Evolutionary conservation across 2,888 invertebrate genomes (phyloP).

Genomic region (Scaptomyza tumidula): DNA sequence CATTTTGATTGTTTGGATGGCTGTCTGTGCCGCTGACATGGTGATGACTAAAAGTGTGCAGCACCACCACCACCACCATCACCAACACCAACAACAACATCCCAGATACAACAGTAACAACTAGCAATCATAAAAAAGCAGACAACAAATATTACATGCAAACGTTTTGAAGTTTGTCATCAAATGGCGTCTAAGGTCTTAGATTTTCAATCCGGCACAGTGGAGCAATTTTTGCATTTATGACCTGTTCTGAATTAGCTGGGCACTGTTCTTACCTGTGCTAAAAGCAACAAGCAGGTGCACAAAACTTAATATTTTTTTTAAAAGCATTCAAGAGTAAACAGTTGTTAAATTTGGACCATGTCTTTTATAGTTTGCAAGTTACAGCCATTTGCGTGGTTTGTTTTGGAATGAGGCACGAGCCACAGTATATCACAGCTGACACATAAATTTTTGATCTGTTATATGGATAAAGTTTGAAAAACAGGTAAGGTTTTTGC

Average conservation of each 20-base stretch:
- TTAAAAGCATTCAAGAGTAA: no score
- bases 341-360: no score
- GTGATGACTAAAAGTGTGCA: slow-evolving; percentile 78
- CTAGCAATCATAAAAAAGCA: slow-evolving; percentile 57
- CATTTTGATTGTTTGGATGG: slow-evolving; percentile 77
- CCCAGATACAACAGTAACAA: slow-evolving; percentile 55
- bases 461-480: no score
- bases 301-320: no score
- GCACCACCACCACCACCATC: slow-evolving; percentile 39
- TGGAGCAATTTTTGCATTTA: slow-evolving; percentile 23
- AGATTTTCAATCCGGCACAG: slow-evolving; percentile 40
- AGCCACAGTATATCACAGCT: no score
- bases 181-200: slow-evolving; percentile 69
- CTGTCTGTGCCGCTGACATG: slow-evolving; percentile 64
- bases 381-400: no score
- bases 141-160: slow-evolving; percentile 75
- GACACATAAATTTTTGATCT: no score
- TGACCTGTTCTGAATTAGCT: neutral
- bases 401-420: no score
- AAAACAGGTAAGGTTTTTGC: no score
- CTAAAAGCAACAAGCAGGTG: no score
- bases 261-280: no score
- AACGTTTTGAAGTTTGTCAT: slow-evolving; percentile 77
- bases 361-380: no score
- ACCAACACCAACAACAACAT: slow-evolving; percentile 36